These are phyloP conservation scores for Bolinopsis microptera DNA, from an alignment of 37 sponge, comb jelly and placozoan species.

Conservation along the genomic window DNA sequence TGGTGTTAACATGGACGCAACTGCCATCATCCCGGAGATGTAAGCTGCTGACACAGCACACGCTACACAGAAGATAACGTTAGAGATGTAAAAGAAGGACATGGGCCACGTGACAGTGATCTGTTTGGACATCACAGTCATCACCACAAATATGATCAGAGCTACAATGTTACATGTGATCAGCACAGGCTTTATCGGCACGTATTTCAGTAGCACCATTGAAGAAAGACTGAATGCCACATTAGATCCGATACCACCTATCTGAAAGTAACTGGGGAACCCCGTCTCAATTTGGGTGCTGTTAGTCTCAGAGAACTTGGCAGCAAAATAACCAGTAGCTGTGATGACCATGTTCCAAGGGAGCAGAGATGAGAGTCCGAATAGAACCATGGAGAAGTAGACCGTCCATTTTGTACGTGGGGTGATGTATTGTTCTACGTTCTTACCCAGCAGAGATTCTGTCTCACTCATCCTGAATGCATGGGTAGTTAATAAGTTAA, in stretches of 20 bases:
- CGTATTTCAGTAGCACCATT: background rate
- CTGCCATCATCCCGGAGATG: slow-evolving; percentile 55
- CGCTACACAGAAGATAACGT: slow-evolving; percentile 23
- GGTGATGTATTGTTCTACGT: background rate
- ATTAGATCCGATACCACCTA: slow-evolving; percentile 55
- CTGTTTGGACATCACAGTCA: background rate
- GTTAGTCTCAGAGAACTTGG: slow-evolving; percentile 56
- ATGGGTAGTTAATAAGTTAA: background rate
- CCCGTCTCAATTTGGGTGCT: background rate
- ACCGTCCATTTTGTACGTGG: background rate
- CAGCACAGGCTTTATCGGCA: slow-evolving; percentile 47
- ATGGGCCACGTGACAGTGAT: slow-evolving; percentile 8
- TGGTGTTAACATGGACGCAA: slow-evolving; percentile 19
- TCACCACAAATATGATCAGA: background rate
- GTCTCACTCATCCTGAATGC: background rate
- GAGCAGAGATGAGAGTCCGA: slow-evolving; percentile 30
- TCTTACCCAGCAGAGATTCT: background rate
- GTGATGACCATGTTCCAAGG: slow-evolving; percentile 66
- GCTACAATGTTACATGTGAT: slow-evolving; percentile 26
- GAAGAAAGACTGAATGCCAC: slow-evolving; percentile 21
- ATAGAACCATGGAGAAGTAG: background rate
- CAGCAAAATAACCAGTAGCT: slow-evolving; percentile 51
- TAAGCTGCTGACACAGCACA: slow-evolving; percentile 29
- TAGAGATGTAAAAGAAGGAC: slow-evolving; percentile 6
- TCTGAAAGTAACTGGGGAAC: slow-evolving; percentile 45